phyloP scores from a whole-genome alignment of 2,797 vertebrate species.

The Syndactyla subalaris region DNA sequence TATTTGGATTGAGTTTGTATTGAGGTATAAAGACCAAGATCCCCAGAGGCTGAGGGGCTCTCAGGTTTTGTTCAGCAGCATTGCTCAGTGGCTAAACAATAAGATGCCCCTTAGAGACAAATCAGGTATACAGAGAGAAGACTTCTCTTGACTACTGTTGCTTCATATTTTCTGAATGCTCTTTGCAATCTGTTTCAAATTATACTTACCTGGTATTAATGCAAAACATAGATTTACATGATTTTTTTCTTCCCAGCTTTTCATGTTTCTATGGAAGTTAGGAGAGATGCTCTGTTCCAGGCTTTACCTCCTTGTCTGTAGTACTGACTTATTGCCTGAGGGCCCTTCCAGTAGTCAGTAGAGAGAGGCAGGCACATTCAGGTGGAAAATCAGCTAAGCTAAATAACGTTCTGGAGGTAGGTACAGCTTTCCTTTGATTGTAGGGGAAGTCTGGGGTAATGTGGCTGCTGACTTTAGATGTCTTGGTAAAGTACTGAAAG shows the following conservation, averaged over 20 bases:
- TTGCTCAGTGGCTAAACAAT: background rate
- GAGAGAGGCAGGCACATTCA: background rate
- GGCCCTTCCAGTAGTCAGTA: background rate
- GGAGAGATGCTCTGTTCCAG: background rate
- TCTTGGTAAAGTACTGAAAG: background rate
- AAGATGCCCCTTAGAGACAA: background rate
- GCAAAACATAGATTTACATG: background rate
- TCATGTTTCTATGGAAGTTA: accelerated
- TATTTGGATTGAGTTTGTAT: background rate
- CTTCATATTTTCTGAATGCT: background rate
- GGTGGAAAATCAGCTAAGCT: background rate
- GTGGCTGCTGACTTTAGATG: background rate
- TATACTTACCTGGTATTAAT: background rate
- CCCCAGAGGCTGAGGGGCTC: background rate
- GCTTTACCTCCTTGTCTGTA: background rate
- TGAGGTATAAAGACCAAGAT: background rate
- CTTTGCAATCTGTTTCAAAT: background rate
- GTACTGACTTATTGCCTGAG: background rate
- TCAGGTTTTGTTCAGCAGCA: background rate
- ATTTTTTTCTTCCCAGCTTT: background rate
- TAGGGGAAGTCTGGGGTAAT: background rate
- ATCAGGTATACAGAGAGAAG: background rate
- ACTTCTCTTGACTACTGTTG: background rate
- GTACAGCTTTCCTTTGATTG: background rate
- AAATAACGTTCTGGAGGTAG: background rate